Evolutionary conservation across 2,113 vertebrate species (phyloP).

Genomic region (Merops nubicus): DNA sequence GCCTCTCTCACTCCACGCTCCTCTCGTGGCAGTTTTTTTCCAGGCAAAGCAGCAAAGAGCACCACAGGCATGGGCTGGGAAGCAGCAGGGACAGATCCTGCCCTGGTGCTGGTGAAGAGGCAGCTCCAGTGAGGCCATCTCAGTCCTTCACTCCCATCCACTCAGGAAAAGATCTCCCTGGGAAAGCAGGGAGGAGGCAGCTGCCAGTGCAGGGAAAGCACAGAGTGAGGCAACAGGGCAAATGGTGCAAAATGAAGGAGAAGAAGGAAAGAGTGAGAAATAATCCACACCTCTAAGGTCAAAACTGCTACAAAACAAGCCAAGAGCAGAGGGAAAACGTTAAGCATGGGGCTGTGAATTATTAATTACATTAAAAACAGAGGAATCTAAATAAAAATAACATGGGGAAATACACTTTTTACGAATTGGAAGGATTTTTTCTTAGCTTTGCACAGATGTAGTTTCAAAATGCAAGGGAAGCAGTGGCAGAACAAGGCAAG

Average conservation of each 20-base stretch:
- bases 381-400: not conserved
- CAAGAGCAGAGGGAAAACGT: not conserved
- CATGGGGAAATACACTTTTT: not conserved
- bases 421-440: not conserved
- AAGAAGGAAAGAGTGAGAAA: not conserved
- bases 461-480: not conserved
- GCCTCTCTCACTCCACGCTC: not conserved
- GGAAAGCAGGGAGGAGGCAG: not conserved
- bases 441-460: not conserved
- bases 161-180: not conserved
- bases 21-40: not conserved
- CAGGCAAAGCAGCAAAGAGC: not conserved
- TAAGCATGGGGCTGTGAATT: not conserved
- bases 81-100: not conserved
- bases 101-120: not conserved
- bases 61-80: not conserved
- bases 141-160: not conserved
- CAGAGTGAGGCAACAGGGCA: fast-evolving
- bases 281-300: not conserved
- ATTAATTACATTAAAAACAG: not conserved
- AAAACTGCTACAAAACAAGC: not conserved
- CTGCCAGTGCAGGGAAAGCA: not conserved
- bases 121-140: not conserved
- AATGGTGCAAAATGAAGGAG: not conserved
- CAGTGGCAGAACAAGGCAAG: not conserved